Evolutionary conservation across 2,888 invertebrate species (phyloP).

Genomic region (Pterostichus madidus): DNA sequence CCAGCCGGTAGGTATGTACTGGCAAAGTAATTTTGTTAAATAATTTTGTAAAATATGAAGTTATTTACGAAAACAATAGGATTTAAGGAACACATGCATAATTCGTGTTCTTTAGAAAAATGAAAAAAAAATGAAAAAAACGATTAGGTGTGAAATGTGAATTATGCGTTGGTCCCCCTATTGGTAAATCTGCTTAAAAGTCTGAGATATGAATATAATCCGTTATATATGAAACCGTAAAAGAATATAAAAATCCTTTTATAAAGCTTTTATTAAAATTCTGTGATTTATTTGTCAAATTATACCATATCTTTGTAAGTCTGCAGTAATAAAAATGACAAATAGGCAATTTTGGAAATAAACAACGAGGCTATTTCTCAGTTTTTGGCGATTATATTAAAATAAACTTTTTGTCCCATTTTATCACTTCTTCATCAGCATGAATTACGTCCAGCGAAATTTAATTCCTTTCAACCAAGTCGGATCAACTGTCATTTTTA

Average conservation of each 20-base stretch:
- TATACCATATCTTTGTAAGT: slow-evolving; percentile 56
- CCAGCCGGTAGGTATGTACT: no score
- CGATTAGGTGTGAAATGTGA: slow-evolving; percentile 42
- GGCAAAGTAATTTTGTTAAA: no score
- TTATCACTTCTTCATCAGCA: slow-evolving; percentile 42
- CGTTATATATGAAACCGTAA: slow-evolving; percentile 59
- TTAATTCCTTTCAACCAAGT: background rate
- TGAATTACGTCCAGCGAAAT: background rate
- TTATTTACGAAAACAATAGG: no score
- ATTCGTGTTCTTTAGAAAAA: background rate
- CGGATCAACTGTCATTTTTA: no score
- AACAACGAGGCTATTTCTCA: slow-evolving; percentile 52
- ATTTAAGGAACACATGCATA: background rate
- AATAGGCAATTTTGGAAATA: slow-evolving; percentile 59
- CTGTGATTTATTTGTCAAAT: slow-evolving; percentile 62
- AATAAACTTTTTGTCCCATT: slow-evolving; percentile 39
- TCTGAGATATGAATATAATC: slow-evolving; percentile 57
- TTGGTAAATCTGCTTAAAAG: slow-evolving; percentile 48
- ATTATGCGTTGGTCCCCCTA: slow-evolving; percentile 40
- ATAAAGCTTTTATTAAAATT: slow-evolving; percentile 62
- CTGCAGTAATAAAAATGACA: slow-evolving; percentile 61
- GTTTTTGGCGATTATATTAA: slow-evolving; percentile 60
- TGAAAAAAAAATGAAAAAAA: slow-evolving; percentile 32
- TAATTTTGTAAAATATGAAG: no score
- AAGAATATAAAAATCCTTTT: slow-evolving; percentile 57